Percentiles rank a stretch among this genome's conserved stretches.
phyloP scores from a whole-genome alignment of 1,140 invertebrate genomes.

The Trichogramma pretiosum region DNA sequence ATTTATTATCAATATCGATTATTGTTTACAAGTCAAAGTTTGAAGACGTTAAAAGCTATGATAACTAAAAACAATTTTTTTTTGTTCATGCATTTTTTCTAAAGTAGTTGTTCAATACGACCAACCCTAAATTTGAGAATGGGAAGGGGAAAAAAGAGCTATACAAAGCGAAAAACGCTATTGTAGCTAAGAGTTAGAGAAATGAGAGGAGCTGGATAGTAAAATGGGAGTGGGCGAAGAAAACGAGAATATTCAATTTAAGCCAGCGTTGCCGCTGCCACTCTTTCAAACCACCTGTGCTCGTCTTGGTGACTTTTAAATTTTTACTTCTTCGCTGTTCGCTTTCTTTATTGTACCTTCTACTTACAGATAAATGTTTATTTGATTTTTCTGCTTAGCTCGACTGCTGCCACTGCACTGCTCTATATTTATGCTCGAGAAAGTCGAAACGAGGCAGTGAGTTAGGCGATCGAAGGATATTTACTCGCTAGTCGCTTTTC shows the following conservation, averaged over 20 bases:
- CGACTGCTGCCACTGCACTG: slow-evolving; percentile 32
- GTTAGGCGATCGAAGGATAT: no score
- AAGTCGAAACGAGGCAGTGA: no score
- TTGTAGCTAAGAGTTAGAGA: no score
- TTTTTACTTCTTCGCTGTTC: no score
- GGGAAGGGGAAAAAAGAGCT: slow-evolving; percentile 2
- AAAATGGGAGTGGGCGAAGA: neutral
- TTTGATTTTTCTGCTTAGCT: no score
- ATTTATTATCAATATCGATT: no score
- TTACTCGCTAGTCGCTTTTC: no score
- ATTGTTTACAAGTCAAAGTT: no score
- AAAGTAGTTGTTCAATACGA: slow-evolving; percentile 1
- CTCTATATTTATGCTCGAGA: slow-evolving; percentile 41
- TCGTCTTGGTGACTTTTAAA: slow-evolving; percentile 41
- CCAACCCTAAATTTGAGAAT: slow-evolving; percentile 4
- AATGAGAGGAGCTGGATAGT: neutral
- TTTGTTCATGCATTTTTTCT: no score
- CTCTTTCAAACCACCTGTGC: slow-evolving; percentile 35
- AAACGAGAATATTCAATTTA: slow-evolving; percentile 37
- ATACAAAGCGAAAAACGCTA: no score
- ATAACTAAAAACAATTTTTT: no score
- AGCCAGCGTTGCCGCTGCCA: slow-evolving; percentile 19
- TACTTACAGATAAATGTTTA: slow-evolving; percentile 44
- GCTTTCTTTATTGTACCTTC: slow-evolving; percentile 39
- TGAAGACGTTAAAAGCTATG: no score